A percentile compares a stretch with the other conserved stretches of the same genome.
These are phyloP conservation scores for Zapornia atra DNA, from an alignment of 2,113 vertebrate genomes.

Conservation along the genomic window DNA sequence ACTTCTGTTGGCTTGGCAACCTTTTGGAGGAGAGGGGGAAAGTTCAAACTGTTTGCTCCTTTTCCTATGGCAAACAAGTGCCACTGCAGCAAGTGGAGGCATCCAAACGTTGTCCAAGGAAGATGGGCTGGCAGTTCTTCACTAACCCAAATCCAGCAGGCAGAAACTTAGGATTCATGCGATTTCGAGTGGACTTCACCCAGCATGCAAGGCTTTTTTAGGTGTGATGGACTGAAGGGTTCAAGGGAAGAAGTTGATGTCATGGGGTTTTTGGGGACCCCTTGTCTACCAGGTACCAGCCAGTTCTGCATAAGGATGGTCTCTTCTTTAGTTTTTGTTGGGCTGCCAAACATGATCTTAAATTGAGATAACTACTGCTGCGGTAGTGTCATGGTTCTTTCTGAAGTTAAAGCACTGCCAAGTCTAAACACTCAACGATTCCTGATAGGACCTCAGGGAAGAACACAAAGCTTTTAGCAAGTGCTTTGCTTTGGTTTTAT, in stretches of 20 bases:
- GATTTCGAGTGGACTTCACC: background rate
- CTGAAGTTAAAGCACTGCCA: constrained; percentile 2
- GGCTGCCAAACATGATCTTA: background rate
- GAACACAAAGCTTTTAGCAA: background rate
- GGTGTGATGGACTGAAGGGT: background rate
- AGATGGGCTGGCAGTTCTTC: background rate
- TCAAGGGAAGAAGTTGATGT: background rate
- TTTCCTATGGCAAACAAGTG: background rate
- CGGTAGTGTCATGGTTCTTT: background rate
- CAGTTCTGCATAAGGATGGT: background rate
- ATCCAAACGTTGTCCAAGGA: background rate
- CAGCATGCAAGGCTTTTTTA: background rate
- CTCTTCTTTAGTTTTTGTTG: background rate
- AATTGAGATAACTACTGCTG: background rate
- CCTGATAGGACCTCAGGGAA: background rate
- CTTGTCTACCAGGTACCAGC: background rate
- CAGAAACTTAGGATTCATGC: background rate
- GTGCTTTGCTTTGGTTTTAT: constrained; percentile 28
- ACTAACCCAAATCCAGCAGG: background rate
- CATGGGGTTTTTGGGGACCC: background rate
- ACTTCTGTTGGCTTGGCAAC: background rate
- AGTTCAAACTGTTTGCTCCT: background rate
- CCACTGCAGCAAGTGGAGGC: accelerated
- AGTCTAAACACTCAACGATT: background rate
- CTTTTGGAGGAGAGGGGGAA: background rate